Evolutionary conservation across 1,140 invertebrate species (phyloP).

Genomic region (Akabosia matsudoensis): DNA sequence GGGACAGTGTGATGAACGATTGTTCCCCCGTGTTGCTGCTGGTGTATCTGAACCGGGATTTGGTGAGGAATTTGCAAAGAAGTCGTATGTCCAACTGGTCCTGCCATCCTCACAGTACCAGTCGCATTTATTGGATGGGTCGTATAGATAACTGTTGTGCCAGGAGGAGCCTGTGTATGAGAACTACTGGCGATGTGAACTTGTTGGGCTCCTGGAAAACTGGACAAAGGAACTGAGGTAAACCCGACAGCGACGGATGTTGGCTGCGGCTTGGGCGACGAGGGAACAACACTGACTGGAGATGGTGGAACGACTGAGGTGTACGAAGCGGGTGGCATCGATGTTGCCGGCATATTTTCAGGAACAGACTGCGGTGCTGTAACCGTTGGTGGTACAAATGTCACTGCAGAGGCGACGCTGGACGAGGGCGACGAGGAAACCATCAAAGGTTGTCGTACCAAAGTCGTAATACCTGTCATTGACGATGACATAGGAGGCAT

Average conservation of each 20-base stretch:
- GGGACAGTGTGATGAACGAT: background rate
- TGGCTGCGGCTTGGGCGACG: slow-evolving; percentile 27
- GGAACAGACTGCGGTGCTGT: background rate
- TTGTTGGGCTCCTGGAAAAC: slow-evolving; percentile 16
- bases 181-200: slow-evolving; percentile 10
- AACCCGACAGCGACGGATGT: slow-evolving; percentile 49
- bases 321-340: background rate
- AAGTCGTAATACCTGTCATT: background rate
- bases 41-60: slow-evolving; percentile 2
- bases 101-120: background rate
- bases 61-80: slow-evolving; percentile 17
- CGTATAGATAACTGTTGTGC: slow-evolving; percentile 31
- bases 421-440: background rate
- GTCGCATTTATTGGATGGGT: background rate
- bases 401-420: background rate
- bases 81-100: background rate
- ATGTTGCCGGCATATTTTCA: background rate
- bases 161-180: slow-evolving; percentile 43
- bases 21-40: background rate
- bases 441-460: background rate
- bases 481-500: background rate
- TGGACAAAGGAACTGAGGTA: background rate
- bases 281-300: background rate
- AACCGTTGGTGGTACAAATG: background rate
- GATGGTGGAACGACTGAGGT: background rate